phyloP scores from a whole-genome alignment of 2,113 vertebrate genomes.

The Percopsis transmontana region DNA sequence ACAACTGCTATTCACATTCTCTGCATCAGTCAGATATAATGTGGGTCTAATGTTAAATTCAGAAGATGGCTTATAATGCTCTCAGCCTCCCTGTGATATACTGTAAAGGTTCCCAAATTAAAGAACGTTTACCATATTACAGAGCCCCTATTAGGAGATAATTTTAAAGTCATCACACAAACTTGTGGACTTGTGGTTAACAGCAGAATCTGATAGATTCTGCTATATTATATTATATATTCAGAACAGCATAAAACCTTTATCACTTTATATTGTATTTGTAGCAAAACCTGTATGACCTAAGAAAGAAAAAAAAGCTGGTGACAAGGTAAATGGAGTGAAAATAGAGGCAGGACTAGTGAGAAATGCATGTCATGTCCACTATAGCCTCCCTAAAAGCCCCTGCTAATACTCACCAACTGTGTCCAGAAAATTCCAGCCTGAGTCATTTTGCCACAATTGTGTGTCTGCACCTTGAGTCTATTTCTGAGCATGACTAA shows the following conservation, averaged over 20 bases:
- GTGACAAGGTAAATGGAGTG: slow-evolving; percentile 13
- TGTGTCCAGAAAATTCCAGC: slow-evolving; percentile 52
- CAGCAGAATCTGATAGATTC: too few species aligned
- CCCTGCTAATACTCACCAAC: slow-evolving; percentile 66
- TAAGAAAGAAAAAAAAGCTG: background rate
- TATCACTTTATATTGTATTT: background rate
- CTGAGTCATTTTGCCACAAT: slow-evolving; percentile 63
- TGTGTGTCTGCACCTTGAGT: slow-evolving; percentile 14
- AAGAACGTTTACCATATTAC: too few species aligned
- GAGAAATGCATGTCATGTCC: slow-evolving; percentile 49
- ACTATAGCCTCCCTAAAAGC: slow-evolving; percentile 42
- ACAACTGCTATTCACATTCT: too few species aligned
- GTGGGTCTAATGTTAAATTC: too few species aligned
- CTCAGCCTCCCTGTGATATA: too few species aligned
- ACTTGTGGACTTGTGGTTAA: too few species aligned
- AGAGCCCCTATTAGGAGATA: too few species aligned
- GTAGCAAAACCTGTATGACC: background rate
- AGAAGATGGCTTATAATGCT: too few species aligned
- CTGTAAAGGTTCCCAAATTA: too few species aligned
- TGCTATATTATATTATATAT: too few species aligned
- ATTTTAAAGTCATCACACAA: too few species aligned
- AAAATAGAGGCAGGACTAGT: slow-evolving; percentile 7
- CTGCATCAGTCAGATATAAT: too few species aligned
- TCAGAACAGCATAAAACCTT: background rate
- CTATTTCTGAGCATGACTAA: slow-evolving; percentile 25